Evolutionary conservation across 2,113 vertebrate genomes (phyloP).

Genomic region (Cinclus mexicanus): DNA sequence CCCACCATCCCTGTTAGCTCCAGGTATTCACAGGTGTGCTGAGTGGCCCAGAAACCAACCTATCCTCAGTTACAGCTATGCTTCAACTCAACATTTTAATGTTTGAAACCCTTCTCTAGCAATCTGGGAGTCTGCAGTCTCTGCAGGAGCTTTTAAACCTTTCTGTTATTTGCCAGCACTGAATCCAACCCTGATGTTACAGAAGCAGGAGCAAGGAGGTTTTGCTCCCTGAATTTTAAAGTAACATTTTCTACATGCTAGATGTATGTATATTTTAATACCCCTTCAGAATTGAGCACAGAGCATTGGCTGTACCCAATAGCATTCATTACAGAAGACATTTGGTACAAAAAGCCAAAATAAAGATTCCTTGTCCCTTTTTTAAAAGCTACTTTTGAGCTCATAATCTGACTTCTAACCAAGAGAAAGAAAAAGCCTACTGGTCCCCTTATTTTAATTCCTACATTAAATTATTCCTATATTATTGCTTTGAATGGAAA

Average conservation of each 20-base stretch:
- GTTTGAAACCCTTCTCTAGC: neutral
- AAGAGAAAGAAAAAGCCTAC: neutral
- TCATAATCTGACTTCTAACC: neutral
- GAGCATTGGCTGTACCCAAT: neutral
- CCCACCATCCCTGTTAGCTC: neutral
- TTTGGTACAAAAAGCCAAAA: neutral
- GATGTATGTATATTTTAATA: neutral
- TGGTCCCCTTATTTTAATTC: neutral
- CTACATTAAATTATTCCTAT: neutral
- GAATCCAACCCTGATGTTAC: neutral
- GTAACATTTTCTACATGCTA: neutral
- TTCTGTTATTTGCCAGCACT: neutral
- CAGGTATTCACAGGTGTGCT: neutral
- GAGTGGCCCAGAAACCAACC: neutral
- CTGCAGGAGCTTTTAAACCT: neutral
- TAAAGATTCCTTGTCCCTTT: neutral
- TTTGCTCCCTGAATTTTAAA: neutral
- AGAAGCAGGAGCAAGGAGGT: neutral
- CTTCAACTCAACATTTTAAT: neutral
- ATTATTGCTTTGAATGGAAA: neutral
- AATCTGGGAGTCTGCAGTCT: neutral
- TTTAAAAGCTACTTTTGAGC: neutral
- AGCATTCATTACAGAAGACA: neutral
- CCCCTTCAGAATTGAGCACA: neutral
- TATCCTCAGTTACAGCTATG: neutral